Evolutionary conservation across 2,113 vertebrate genomes (phyloP).

Genomic region (Andinoacara biseriatus): DNA sequence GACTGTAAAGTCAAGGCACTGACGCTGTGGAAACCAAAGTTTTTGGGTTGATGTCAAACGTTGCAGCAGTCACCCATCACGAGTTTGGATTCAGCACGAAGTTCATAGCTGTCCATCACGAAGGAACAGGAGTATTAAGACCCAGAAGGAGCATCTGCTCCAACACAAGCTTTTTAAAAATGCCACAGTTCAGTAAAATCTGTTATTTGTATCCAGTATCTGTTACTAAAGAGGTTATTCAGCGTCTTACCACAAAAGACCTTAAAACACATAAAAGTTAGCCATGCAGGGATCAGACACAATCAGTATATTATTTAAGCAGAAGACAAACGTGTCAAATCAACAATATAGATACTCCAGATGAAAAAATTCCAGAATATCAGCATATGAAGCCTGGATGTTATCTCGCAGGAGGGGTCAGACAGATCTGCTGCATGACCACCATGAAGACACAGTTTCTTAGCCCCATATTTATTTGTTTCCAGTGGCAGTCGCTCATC

Average conservation of each 20-base stretch:
- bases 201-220: background rate
- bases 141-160: background rate
- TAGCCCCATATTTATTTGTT: background rate
- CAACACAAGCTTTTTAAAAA: background rate
- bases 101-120: background rate
- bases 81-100: background rate
- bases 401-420: background rate
- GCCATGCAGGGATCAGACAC: background rate
- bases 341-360: background rate
- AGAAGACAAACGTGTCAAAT: background rate
- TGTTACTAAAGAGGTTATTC: background rate
- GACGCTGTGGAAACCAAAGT: background rate
- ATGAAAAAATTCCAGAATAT: background rate
- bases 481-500: constrained; percentile 90
- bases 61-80: background rate
- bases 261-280: background rate
- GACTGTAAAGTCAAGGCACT: background rate
- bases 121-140: constrained; percentile 17
- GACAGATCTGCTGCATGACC: background rate
- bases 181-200: background rate
- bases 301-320: too few species aligned
- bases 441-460: background rate
- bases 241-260: background rate
- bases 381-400: background rate
- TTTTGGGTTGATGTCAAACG: background rate